Evolutionary conservation across 2,888 invertebrate species (phyloP).

Genomic region (Drosophila mulleri): DNA sequence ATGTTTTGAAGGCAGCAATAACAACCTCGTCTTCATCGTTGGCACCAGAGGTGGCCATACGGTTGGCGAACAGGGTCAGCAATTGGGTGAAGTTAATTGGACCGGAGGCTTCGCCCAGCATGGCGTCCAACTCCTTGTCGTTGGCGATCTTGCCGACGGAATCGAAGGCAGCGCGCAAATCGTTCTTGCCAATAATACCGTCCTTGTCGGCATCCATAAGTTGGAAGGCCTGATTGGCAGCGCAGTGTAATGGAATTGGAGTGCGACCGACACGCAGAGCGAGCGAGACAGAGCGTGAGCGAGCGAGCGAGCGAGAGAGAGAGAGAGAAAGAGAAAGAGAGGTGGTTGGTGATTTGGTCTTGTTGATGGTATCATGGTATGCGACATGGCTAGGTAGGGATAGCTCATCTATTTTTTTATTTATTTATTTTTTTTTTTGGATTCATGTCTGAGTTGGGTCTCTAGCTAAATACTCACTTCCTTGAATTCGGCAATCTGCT

Average conservation of each 20-base stretch:
- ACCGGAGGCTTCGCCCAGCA: constrained; percentile 94
- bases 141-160: constrained; percentile 94
- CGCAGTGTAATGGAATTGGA: background rate
- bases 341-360: constrained; percentile 76
- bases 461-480: constrained; percentile 87
- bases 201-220: constrained; percentile 98
- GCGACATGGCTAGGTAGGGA: constrained; percentile 29
- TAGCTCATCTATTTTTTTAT: background rate
- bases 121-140: constrained; percentile 96
- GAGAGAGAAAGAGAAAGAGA: constrained; percentile 68
- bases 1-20: constrained; percentile 95
- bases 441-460: constrained; percentile 16
- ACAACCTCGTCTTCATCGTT: constrained; percentile 96
- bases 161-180: constrained; percentile 96
- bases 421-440: too few relatives aligned
- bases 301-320: constrained; percentile 52
- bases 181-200: constrained; percentile 94
- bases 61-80: constrained; percentile 95
- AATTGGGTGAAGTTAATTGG: constrained; percentile 98
- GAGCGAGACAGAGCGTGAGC: constrained; percentile 40
- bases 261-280: constrained; percentile 15
- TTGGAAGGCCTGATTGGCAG: constrained; percentile 91
- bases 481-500: constrained; percentile 98
- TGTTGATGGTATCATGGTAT: constrained; percentile 48
- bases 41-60: constrained; percentile 95